These are phyloP conservation scores for Tetranychus urticae DNA, from an alignment of 1,140 invertebrate species.

Conservation along the genomic window DNA sequence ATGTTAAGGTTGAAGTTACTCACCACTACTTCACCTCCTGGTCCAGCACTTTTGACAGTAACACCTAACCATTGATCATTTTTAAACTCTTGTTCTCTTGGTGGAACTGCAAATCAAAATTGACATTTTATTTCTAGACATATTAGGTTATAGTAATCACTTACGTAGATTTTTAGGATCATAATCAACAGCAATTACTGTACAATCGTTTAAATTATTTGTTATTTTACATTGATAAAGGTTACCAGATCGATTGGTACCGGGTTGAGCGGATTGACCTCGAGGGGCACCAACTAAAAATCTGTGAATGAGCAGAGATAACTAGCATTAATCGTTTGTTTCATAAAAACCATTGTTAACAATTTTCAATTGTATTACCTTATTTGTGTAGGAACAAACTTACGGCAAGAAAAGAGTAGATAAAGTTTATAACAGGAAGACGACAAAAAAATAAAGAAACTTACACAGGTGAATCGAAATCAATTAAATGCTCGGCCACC, in stretches of 20 bases:
- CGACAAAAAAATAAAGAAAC: background rate
- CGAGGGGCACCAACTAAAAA: conserved; percentile 72
- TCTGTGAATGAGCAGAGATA: conserved; percentile 30
- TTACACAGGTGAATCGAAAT: background rate
- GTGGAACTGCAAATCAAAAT: background rate
- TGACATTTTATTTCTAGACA: background rate
- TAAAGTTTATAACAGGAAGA: no score
- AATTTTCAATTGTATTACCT: no score
- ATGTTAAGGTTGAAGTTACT: background rate
- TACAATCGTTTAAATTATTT: conserved; percentile 38
- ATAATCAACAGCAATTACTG: conserved; percentile 52
- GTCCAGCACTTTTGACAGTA: conserved; percentile 59
- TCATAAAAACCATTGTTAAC: background rate
- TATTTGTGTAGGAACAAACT: no score
- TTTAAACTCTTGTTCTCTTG: conserved; percentile 44
- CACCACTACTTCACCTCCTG: conserved; percentile 52
- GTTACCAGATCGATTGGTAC: conserved; percentile 58
- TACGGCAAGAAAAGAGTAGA: background rate
- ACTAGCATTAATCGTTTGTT: background rate
- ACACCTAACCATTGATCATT: conserved; percentile 83
- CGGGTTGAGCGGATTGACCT: conserved; percentile 37
- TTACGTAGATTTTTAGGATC: conserved; percentile 39
- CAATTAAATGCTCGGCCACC: conserved; percentile 43
- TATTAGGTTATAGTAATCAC: background rate
- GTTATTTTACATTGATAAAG: conserved; percentile 60